Evolutionary conservation across 2,888 invertebrate species (phyloP), one percentile per base, ranked within the genome.

Genomic region (Drosophila conformis): DNA sequence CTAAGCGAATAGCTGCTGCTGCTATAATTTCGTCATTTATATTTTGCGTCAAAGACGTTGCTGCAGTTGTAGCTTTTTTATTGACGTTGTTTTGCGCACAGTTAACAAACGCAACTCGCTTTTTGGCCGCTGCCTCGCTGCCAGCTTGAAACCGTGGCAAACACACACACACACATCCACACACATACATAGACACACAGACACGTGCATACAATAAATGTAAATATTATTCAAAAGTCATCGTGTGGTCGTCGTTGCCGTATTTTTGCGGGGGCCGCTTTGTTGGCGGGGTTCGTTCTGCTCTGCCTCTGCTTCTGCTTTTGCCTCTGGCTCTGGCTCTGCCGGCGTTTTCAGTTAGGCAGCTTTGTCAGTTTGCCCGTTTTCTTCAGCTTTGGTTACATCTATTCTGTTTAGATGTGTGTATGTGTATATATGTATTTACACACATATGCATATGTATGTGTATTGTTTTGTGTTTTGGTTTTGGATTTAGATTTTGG

Each of bases 171-270:
- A 60, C 60, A 64, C 25, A 56, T 52, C 57, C 60, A 62, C 52
- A 63, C 40, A 54, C 60, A 25, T 51, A 57, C 52, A 62, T 53
- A 62, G 52, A 61, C 33, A 33, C 56, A 71, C 54, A 48, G 38
- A 62, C 33, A 54, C 48, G 66, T 29, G 69, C 52, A 51, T 49
- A 68, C 51, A 66, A 69, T 73, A 72, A 78, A 87, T 87, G 86
- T 87, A 87, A 88, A 87, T 89, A 81, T 82, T 90, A 90, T 90
- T 90, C 82, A 84, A 80, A 87, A 86, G 70, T 64, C 83, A 86
- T 81, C 72, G 78, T 70, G 85, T 74, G 63, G 80, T 61, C 65
- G 77, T 69, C 33, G 75, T 15, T 68, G 65, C 65, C 48, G 62
- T 18, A 63, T 67, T 73, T 76, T 53, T 80, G 63, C 69, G 73